Percentiles rank a stretch among this genome's conserved stretches.
Evolutionary conservation across 2,113 vertebrate genomes (phyloP).

Genomic region (Casuarius casuarius): DNA sequence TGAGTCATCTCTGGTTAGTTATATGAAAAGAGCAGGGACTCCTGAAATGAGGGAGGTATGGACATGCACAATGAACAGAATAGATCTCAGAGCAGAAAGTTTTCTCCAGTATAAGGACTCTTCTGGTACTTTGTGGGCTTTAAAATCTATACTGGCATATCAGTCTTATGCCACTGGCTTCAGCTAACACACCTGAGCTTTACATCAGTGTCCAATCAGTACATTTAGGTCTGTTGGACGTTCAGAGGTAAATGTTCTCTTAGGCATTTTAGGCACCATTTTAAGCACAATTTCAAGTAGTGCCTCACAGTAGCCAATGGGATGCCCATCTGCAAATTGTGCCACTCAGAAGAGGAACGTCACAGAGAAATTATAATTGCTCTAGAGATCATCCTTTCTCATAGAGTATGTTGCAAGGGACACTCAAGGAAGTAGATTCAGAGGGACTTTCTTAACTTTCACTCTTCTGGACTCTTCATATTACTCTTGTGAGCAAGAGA

Average conservation of each 20-base stretch:
- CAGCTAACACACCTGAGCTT: neutral
- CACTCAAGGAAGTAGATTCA: neutral
- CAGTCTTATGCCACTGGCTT: neutral
- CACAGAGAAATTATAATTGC: neutral
- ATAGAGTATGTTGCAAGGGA: neutral
- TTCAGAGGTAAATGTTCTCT: neutral
- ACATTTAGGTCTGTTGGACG: neutral
- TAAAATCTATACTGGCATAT: neutral
- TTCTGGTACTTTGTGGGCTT: neutral
- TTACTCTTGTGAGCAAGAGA: neutral
- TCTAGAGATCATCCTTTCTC: neutral
- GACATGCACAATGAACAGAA: neutral
- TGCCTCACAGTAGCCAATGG: neutral
- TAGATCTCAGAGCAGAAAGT: neutral
- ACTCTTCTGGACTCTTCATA: neutral
- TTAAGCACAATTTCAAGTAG: neutral
- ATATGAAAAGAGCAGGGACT: neutral
- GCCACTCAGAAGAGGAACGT: neutral
- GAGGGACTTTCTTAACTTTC: constrained; percentile 5
- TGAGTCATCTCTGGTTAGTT: neutral
- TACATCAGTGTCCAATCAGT: neutral
- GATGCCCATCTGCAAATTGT: neutral
- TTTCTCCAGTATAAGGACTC: neutral
- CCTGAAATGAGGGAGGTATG: neutral
- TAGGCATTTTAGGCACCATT: neutral